phyloP scores from a whole-genome alignment of 2,888 invertebrate species.

The Trichogramma dendrolimi region DNA sequence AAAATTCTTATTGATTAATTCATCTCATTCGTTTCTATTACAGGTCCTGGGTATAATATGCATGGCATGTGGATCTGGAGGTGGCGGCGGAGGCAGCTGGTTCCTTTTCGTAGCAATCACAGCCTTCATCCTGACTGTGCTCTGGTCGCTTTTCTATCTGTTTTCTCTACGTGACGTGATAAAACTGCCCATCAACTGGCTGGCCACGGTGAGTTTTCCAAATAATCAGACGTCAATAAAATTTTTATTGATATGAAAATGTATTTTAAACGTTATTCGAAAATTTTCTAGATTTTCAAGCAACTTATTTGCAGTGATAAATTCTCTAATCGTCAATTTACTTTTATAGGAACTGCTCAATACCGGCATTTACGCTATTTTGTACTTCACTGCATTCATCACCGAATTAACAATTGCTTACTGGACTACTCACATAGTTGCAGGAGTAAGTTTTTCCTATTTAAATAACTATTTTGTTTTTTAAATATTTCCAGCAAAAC shows the following conservation, averaged over 20 bases:
- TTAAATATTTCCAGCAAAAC: not conserved
- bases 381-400: conserved; percentile 78
- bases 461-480: not conserved
- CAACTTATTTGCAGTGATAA: not conserved
- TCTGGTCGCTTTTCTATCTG: conserved; percentile 78
- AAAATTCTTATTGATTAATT: not conserved
- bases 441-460: conserved; percentile 63
- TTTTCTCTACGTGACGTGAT: conserved; percentile 76
- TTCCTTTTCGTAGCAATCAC: conserved; percentile 81
- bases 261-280: not conserved
- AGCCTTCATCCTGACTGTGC: conserved; percentile 75
- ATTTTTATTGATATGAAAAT: not conserved
- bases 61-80: conserved; percentile 72
- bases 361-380: conserved; percentile 64
- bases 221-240: not conserved
- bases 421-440: conserved; percentile 63
- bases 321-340: not conserved
- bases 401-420: conserved; percentile 59
- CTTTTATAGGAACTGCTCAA: conserved; percentile 74
- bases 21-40: conserved; percentile 35
- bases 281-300: not conserved
- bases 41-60: conserved; percentile 81
- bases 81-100: conserved; percentile 64
- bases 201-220: conserved; percentile 67
- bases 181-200: conserved; percentile 74